Conservation (phyloP, 2,888 invertebrate species). For the Coelinius sp. region DNA sequence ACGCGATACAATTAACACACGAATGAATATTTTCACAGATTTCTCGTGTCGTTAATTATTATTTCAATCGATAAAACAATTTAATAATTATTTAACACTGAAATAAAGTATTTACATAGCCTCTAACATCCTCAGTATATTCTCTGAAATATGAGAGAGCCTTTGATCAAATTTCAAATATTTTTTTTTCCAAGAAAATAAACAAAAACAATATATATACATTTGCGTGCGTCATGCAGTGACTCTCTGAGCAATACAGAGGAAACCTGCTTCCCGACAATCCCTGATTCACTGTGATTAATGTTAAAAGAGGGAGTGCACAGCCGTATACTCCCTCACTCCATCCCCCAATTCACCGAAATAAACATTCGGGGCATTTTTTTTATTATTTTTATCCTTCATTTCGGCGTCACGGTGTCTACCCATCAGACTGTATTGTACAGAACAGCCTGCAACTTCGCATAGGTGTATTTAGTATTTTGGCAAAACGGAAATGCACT, state of each 20-base stretch:
- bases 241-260: conserved; percentile 18
- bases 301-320: conserved; percentile 25
- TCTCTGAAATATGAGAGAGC: not conserved
- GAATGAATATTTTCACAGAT: not conserved
- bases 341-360: not conserved
- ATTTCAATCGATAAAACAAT: not conserved
- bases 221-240: conserved; percentile 36
- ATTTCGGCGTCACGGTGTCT: conserved; percentile 58
- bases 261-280: conserved; percentile 38
- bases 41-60: not conserved
- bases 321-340: conserved; percentile 15
- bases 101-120: too few relatives aligned
- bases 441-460: not conserved
- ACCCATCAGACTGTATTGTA: conserved; percentile 54
- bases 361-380: conserved; percentile 11
- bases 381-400: conserved; percentile 34
- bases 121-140: too few relatives aligned
- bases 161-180: not conserved
- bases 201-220: not conserved
- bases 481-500: conserved; percentile 45
- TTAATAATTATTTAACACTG: not conserved
- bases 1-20: not conserved
- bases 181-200: not conserved
- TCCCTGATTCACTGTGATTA: conserved; percentile 38
- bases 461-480: conserved; percentile 43